Conservation (phyloP, 2,797 vertebrate species). For the Lagodon rhomboides region DNA sequence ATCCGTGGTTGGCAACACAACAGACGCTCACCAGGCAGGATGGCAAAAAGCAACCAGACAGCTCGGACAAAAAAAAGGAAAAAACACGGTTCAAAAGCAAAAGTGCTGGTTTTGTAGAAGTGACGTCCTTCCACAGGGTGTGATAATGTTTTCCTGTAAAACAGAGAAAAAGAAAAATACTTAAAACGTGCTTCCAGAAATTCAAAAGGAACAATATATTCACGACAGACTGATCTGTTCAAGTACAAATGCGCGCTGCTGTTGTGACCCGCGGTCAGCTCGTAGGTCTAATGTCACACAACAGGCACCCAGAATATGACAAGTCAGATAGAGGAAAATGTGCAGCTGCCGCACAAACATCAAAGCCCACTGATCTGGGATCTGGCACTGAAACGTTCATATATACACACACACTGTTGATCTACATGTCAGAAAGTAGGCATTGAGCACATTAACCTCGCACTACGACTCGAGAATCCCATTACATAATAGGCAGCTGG, state of each 20-base stretch:
- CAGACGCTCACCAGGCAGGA: constrained; percentile 67
- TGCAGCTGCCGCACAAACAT: neutral
- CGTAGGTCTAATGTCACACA: constrained; percentile 1
- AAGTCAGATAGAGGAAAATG: neutral
- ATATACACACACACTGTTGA: neutral
- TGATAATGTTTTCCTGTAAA: constrained; percentile 85
- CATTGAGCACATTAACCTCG: constrained; percentile 41
- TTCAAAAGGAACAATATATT: neutral
- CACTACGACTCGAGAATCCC: constrained; percentile 70
- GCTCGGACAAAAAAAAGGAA: constrained; percentile 75
- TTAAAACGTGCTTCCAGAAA: neutral
- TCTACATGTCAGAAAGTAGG: constrained; percentile 37
- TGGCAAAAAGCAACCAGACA: constrained; percentile 82
- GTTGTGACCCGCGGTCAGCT: constrained; percentile 21
- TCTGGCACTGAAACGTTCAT: neutral
- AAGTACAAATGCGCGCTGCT: neutral
- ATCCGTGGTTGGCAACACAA: constrained; percentile 79
- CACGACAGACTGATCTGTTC: neutral
- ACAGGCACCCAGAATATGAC: constrained; percentile 3
- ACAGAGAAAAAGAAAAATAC: constrained; percentile 72
- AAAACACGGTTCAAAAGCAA: constrained; percentile 71
- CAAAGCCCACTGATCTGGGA: constrained; percentile 1
- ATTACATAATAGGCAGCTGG: constrained; percentile 89
- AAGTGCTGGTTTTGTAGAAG: constrained; percentile 91
- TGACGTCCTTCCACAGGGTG: constrained; percentile 87